phyloP scores from a whole-genome alignment of 2,113 vertebrate genomes.

The Hemiprocne comata region DNA sequence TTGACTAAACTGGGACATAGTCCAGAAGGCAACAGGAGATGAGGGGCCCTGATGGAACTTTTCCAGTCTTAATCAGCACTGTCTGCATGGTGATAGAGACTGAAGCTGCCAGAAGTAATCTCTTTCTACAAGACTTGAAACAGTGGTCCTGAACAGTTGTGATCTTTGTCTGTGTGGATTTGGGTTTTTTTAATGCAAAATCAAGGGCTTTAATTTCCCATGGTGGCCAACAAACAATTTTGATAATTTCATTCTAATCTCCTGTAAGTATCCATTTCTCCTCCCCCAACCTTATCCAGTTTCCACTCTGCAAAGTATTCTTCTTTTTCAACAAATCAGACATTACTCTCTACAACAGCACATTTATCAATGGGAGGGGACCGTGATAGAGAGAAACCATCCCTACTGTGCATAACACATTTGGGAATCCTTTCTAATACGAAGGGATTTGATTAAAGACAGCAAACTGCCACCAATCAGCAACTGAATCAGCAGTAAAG shows the following conservation, averaged over 20 bases:
- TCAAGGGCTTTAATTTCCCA: slow-evolving; percentile 11
- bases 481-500: slow-evolving; percentile 40
- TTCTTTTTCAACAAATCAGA: slow-evolving; percentile 1
- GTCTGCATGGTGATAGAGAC: slow-evolving; percentile 12
- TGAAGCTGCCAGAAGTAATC: slow-evolving; percentile 6
- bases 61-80: slow-evolving; percentile 54
- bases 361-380: neutral
- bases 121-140: slow-evolving; percentile 38
- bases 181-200: neutral
- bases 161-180: neutral
- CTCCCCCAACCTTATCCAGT: neutral
- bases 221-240: slow-evolving; percentile 1
- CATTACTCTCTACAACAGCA: neutral
- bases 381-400: slow-evolving; percentile 10
- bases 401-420: neutral
- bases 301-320: neutral
- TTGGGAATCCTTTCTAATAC: slow-evolving; percentile 45
- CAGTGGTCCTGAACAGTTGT: slow-evolving; percentile 7
- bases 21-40: slow-evolving; percentile 52
- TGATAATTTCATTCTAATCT: slow-evolving; percentile 35
- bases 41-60: slow-evolving; percentile 33
- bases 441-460: slow-evolving; percentile 51
- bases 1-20: slow-evolving; percentile 40
- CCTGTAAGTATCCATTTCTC: slow-evolving; percentile 16
- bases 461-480: slow-evolving; percentile 19